A percentile compares a stretch with the other conserved stretches of the same genome.
Evolutionary conservation across 1,140 invertebrate species (phyloP).

Genomic region (Sitodiplosis mosellana): DNA sequence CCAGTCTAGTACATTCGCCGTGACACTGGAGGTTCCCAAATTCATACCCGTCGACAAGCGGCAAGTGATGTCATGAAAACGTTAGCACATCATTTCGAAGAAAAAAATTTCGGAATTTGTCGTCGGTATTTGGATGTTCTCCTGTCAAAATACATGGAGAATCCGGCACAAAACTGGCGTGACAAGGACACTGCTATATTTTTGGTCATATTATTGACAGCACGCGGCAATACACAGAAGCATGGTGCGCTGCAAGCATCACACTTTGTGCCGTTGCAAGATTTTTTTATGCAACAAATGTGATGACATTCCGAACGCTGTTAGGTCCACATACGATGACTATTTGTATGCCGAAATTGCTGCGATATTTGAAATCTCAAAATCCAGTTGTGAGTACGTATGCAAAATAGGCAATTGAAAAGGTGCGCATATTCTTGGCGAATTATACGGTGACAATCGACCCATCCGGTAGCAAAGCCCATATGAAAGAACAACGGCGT

Average conservation of each 20-base stretch:
- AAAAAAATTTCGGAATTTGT: slow-evolving; percentile 85
- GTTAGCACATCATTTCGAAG: slow-evolving; percentile 74
- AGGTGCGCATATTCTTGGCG: slow-evolving; percentile 65
- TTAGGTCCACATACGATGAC: slow-evolving; percentile 61
- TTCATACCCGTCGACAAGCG: slow-evolving; percentile 83
- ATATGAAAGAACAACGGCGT: no score
- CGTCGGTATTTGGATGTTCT: slow-evolving; percentile 76
- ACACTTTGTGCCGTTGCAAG: slow-evolving; percentile 67
- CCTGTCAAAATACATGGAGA: slow-evolving; percentile 55
- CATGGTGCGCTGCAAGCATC: slow-evolving; percentile 84
- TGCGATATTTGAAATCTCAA: slow-evolving; percentile 47
- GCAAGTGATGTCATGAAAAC: slow-evolving; percentile 92
- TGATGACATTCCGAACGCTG: slow-evolving; percentile 87
- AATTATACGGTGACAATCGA: no score
- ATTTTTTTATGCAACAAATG: slow-evolving; percentile 75
- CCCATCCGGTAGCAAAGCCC: no score
- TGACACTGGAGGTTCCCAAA: slow-evolving; percentile 95
- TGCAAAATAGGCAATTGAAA: slow-evolving; percentile 79
- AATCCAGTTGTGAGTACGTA: slow-evolving; percentile 86
- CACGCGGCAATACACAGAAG: slow-evolving; percentile 76
- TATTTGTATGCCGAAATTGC: slow-evolving; percentile 52
- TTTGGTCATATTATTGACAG: slow-evolving; percentile 83
- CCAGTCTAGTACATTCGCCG: no score
- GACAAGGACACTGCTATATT: slow-evolving; percentile 92
- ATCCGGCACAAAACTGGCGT: slow-evolving; percentile 66